Evolutionary conservation across 2,888 invertebrate species (phyloP).

Genomic region (Napeogenes sylphis): DNA sequence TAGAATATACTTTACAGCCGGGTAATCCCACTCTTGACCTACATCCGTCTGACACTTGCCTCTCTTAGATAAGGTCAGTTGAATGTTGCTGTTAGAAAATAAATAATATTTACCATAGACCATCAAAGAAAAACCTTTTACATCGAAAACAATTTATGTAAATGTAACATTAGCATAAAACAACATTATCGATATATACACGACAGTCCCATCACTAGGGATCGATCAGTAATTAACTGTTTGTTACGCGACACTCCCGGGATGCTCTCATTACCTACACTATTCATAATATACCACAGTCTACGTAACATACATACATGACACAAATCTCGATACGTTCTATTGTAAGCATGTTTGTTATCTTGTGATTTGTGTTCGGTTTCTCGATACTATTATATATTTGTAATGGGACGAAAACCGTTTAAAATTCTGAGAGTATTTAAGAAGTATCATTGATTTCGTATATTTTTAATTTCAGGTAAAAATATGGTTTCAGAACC

Average conservation of each 20-base stretch:
- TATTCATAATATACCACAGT: background rate
- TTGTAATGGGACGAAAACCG: too few species aligned
- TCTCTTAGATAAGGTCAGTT: too few species aligned
- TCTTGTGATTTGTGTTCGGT: too few species aligned
- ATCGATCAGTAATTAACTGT: constrained; percentile 73
- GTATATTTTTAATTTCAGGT: constrained; percentile 76
- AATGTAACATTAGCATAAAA: too few species aligned
- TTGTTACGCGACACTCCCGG: constrained; percentile 43
- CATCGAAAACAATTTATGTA: too few species aligned
- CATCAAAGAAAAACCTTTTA: too few species aligned
- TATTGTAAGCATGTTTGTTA: background rate
- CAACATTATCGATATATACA: constrained; percentile 23
- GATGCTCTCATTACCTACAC: background rate
- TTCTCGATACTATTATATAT: too few species aligned
- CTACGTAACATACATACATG: background rate
- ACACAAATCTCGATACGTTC: background rate
- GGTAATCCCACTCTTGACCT: too few species aligned
- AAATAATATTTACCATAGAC: too few species aligned
- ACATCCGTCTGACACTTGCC: too few species aligned
- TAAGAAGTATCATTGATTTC: background rate
- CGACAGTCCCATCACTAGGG: constrained; percentile 30
- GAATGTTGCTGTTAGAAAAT: too few species aligned
- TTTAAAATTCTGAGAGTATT: background rate
- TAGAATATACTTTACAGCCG: too few species aligned
- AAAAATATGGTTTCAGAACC: constrained; percentile 94